Base-by-base conservation (phyloP, 2,797 vertebrate species). In the Manis crassicaudata region DNA sequence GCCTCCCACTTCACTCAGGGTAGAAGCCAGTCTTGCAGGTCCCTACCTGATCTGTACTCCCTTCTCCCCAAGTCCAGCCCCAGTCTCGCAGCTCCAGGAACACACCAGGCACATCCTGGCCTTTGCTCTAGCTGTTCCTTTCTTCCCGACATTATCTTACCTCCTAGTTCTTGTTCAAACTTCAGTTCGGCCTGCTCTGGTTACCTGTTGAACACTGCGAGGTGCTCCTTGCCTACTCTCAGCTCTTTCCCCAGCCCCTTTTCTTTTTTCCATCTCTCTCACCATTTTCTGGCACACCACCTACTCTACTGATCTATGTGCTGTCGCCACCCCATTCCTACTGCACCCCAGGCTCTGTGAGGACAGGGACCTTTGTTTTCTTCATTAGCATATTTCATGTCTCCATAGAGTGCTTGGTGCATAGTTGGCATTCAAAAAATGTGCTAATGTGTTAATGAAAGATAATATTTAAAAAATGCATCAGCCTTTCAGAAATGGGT, bases 301-400 rank as follows among this genome's bases (percentile, higher is more conserved):
- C 13, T n/a, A 6, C 72, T 96, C 32, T 18, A 25, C 52, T 65
- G 46, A 77, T 58, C 4, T 58, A 10, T 56, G 37, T 73, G 3
- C 27, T 35, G 6, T 32, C 13, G 7, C 14, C 29, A 6, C 0
- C 16, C 10, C 4, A 2, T 8, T 1, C 3, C 8, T 8, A 6
- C 32, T n/a, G 10, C n/a, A 80, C 35, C n/a, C 18, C 32, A 70
- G 9, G 40, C 18, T 85, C 62, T 54, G 14, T 58, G 85, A 97
- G 63, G 50, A 68, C 37, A 37, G 50, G 40, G 32, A 16, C 79
- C 79, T 84, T 46, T 50, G 37, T 75, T 81, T 54, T 75, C 50
- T 70, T 70, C 60, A 70, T 25, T 88, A 4, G 40, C 56, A 20
- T 23, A 56, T 72, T 92, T 37, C 20, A 54, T 37, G 46, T 68